A percentile compares a stretch with the other conserved stretches of the same genome.
phyloP scores from a whole-genome alignment of 2,797 vertebrate genomes.

The Smutsia temminckii region DNA sequence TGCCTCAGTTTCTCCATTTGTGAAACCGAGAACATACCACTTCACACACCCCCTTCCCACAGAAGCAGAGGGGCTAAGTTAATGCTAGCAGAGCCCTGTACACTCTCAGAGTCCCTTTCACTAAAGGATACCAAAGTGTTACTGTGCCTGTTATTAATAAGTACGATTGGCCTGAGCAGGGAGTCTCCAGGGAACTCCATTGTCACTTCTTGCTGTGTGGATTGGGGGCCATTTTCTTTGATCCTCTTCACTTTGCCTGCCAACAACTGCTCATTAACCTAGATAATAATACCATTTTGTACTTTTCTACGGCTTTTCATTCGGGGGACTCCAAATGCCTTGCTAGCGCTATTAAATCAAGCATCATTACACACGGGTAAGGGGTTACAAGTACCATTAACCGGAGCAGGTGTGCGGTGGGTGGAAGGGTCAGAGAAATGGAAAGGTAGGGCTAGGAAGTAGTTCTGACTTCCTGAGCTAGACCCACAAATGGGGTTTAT shows the following conservation, averaged over 20 bases:
- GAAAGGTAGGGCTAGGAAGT: not conserved
- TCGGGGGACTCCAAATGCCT: not conserved
- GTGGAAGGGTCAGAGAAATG: not conserved
- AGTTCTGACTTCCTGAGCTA: not conserved
- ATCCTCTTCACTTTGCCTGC: not conserved
- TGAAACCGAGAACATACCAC: not conserved
- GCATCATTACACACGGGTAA: not conserved
- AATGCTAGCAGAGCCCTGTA: not conserved
- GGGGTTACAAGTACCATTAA: not conserved
- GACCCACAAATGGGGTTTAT: not conserved
- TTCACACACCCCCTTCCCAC: not conserved
- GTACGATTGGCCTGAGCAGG: not conserved
- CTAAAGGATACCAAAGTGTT: not conserved
- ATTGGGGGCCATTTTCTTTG: not conserved
- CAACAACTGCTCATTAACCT: constrained; percentile 23
- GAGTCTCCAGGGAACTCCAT: not conserved
- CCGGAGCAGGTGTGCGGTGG: not conserved
- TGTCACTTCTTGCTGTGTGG: not conserved
- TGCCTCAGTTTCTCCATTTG: constrained; percentile 47
- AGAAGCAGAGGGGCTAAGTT: not conserved
- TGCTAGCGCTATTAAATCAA: not conserved
- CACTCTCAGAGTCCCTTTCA: not conserved
- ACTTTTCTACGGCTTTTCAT: not conserved
- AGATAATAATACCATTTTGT: not conserved
- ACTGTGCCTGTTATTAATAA: not conserved